Evolutionary conservation across 1,140 invertebrate species (phyloP), one percentile per base, ranked within the genome.

Genomic region (Leptopilina clavipes): DNA sequence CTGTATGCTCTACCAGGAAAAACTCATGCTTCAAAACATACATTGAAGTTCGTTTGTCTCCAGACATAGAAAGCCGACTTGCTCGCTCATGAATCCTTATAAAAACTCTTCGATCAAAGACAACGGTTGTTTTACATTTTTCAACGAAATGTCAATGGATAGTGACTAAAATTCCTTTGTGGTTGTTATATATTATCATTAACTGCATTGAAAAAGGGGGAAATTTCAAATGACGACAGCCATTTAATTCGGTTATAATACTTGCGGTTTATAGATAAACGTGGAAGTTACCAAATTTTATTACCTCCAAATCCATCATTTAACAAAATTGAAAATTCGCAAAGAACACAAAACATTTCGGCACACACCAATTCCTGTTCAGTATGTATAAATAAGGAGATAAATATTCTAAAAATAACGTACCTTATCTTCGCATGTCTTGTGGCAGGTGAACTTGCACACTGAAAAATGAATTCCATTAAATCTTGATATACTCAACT

Each of bases 361-460:
- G 25, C 5, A 31, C 25, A 31, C 25, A 31, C 25, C 25, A 31
- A 2, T 31, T 1, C 25, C 5, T 31, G 5, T 31, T 31, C 25
- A 31, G 25, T 31, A 31, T 25, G 3, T 31, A 65, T 65, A 65
- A 65, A 65, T 65, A 31, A n/a, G 12, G 10, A 65, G 25, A 31
- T n/a, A 65, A 65, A 65, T 65, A 65, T n/a, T 52, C 48, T 52
- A 65, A 65, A 65, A n/a, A 31, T 31, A 31, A 65, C 59, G 3
- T 75, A 95, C 94, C 94, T 95, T 95, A 81, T 92, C 93, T 87
- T 95, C 94, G 90, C 94, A 95, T 14, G 92, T 90, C 82, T 93
- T 93, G 86, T 95, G 94, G 85, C 94, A 95, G 81, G 94, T 93
- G 91, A 94, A 95, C 90, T 95, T 95, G 92, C 94, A 95, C 59